phyloP scores from a whole-genome alignment of 2,797 vertebrate genomes.

The Momotus momota region DNA sequence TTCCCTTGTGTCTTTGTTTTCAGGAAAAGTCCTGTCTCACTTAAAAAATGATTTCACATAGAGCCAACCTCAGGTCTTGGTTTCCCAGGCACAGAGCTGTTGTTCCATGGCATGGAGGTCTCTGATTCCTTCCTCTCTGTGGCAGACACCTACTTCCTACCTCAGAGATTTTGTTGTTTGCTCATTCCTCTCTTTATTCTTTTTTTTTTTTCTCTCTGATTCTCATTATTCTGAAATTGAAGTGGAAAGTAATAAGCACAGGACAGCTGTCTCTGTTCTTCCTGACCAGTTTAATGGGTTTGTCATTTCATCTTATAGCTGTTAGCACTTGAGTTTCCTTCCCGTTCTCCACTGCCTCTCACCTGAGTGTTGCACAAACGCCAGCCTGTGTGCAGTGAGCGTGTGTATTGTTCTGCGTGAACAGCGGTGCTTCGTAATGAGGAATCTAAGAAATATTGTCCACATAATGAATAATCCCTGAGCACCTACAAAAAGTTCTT shows the following conservation, averaged over 20 bases:
- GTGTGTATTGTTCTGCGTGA: not conserved
- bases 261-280: constrained; percentile 29
- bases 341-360: not conserved
- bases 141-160: not conserved
- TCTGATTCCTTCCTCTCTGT: not conserved
- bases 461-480: not conserved
- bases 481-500: not conserved
- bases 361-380: not conserved
- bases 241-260: constrained; percentile 31
- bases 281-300: constrained; percentile 24
- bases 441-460: not conserved
- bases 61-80: not conserved
- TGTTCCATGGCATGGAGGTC: not conserved
- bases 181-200: not conserved
- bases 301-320: constrained; percentile 14
- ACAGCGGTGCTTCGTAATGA: not conserved
- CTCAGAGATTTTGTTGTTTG: not conserved
- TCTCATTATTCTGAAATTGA: constrained; percentile 45
- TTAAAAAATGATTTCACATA: not conserved
- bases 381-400: not conserved
- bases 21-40: not conserved
- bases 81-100: not conserved
- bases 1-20: constrained; percentile 6
- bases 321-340: not conserved
- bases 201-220: not conserved